Base-by-base conservation (phyloP, 2,888 invertebrate genomes). In the Pachydiplax longipennis region DNA sequence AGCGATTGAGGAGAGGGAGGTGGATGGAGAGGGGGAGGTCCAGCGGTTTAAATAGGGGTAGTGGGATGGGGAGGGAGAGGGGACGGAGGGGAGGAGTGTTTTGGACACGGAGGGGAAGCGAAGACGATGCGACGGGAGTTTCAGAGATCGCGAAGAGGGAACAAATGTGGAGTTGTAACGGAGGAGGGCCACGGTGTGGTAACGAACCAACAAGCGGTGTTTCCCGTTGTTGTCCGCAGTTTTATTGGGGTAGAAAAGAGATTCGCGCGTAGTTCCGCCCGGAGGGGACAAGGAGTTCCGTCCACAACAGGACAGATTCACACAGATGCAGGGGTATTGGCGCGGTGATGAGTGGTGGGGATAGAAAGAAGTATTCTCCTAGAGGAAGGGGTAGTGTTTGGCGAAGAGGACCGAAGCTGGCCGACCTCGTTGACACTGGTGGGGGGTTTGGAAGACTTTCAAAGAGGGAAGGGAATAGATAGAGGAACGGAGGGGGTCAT, bases 151-250 rank as follows among this genome's bases (percentile, higher is more conserved):
- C 22, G 15, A 22, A 82, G 25, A 81, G n/a, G n/a, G 18, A 48
- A 82, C 25, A 48, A 48, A 82, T 13, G 81, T 18, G 40, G 22
- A 81, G 5, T 48, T 25, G 73, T 73, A 73, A 13, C 13, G 73
- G 73, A 31, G 73, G 25, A 31, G 65, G 65, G 31, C 73, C 25
- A 13, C 25, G 25, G n/a, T 25, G 73, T 10, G 31, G 73, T n/a
- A 18, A 18, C 10, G 73, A 12, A 25, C 22, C 25, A 61, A 58
- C 37, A 37, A 61, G 87, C 61, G 61, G 61, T 87, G 87, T 87
- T 87, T 87, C 58, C 61, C 58, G 87, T 87, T 61, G 61, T 87
- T 31, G 61, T 87, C 87, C 87, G 87, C 87, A 87, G 87, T 87
- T 87, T 61, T 61, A 82, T 31, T 37, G 37, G 83, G 6, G 15